These are phyloP conservation scores for Maniola hyperantus DNA, from an alignment of 2,888 invertebrate genomes.

Conservation along the genomic window DNA sequence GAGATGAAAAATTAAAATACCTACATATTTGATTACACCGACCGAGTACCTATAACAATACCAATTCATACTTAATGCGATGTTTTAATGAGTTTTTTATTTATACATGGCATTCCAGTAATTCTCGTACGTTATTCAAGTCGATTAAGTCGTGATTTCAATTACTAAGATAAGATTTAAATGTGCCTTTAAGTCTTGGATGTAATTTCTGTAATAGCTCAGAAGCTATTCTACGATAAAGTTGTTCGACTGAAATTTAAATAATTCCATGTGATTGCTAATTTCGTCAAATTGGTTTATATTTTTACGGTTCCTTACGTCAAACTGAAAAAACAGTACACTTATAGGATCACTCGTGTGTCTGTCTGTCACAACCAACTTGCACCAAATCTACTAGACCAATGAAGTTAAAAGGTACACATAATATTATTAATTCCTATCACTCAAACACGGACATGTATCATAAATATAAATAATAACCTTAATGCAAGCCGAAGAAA, in stretches of 20 bases:
- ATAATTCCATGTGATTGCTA: slow-evolving; percentile 24
- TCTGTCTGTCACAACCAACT: too few relatives aligned
- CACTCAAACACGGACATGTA: too few relatives aligned
- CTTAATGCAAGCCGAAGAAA: too few relatives aligned
- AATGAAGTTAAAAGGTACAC: too few relatives aligned
- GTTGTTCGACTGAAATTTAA: slow-evolving; percentile 29
- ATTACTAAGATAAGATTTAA: slow-evolving; percentile 67
- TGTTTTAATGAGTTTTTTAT: slow-evolving; percentile 66
- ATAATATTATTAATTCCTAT: too few relatives aligned
- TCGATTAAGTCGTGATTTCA: slow-evolving; percentile 70
- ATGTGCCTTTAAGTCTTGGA: slow-evolving; percentile 44
- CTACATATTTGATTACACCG: slow-evolving; percentile 50
- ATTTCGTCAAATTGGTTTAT: slow-evolving; percentile 13
- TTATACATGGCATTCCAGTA: slow-evolving; percentile 64
- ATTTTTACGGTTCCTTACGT: background rate
- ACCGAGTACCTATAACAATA: slow-evolving; percentile 45
- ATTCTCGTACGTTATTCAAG: slow-evolving; percentile 46
- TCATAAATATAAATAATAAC: too few relatives aligned
- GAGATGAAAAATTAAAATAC: slow-evolving; percentile 42
- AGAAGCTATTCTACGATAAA: slow-evolving; percentile 48
- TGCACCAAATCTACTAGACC: too few relatives aligned
- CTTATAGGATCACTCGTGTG: too few relatives aligned
- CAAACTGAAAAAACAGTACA: too few relatives aligned
- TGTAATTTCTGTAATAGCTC: slow-evolving; percentile 49
- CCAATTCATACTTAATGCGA: slow-evolving; percentile 49